A percentile compares a stretch with the other conserved stretches of the same genome.
Conservation (phyloP, 2,888 invertebrate species). For the Drosophila macrospina region DNA sequence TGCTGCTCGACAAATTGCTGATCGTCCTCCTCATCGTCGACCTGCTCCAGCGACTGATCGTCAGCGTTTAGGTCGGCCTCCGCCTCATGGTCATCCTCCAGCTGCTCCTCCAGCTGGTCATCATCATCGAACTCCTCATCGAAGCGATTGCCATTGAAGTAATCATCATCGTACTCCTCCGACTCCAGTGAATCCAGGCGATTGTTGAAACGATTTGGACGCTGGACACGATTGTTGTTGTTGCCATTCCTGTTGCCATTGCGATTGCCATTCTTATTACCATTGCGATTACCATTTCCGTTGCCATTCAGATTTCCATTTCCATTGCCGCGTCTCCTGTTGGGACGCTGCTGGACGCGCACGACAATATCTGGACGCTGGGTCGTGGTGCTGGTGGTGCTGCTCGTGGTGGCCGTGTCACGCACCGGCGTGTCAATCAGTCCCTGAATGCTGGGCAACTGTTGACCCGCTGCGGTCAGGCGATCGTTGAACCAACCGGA, state of each 20-base stretch:
- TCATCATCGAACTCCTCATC: conserved; percentile 64
- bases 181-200: conserved; percentile 61
- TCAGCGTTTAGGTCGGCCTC: conserved; percentile 47
- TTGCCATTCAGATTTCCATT: conserved; percentile 40
- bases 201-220: conserved; percentile 68
- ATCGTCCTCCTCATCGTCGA: conserved; percentile 55
- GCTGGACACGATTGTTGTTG: conserved; percentile 56
- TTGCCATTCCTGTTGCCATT: conserved; percentile 43
- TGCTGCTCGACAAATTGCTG: conserved; percentile 11
- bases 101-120: conserved; percentile 48
- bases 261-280: conserved; percentile 47
- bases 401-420: conserved; percentile 43
- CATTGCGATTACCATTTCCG: conserved; percentile 37
- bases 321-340: conserved; percentile 59
- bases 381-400: conserved; percentile 65
- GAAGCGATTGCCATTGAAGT: conserved; percentile 52
- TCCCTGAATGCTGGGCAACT: conserved; percentile 63
- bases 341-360: conserved; percentile 71
- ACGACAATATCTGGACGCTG: conserved; percentile 79
- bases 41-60: conserved; percentile 46
- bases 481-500: conserved; percentile 83
- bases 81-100: conserved; percentile 49
- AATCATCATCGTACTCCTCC: conserved; percentile 70
- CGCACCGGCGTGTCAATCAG: conserved; percentile 78
- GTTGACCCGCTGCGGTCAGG: conserved; percentile 67